These are phyloP conservation scores for Diploscapter pachys DNA, from an alignment of 1,140 invertebrate genomes.

Conservation along the genomic window DNA sequence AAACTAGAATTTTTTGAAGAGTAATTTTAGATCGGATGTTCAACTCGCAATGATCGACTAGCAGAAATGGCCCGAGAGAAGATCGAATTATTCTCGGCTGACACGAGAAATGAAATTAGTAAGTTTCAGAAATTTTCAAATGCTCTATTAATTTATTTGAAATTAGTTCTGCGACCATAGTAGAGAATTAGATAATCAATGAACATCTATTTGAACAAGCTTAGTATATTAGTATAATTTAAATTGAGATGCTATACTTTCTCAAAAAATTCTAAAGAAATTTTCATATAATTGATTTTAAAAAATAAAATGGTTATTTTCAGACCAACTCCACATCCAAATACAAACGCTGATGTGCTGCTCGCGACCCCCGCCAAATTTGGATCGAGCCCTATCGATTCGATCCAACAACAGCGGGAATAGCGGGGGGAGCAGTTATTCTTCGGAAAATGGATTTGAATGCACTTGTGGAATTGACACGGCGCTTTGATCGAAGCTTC, in stretches of 20 bases:
- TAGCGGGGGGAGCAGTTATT: no score
- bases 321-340: constrained; percentile 20
- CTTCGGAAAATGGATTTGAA: no score
- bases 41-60: constrained; percentile 23
- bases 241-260: no score
- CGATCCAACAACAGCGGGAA: no score
- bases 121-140: neutral
- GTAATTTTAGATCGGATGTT: constrained; percentile 9
- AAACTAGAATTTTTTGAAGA: constrained; percentile 1
- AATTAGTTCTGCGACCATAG: neutral
- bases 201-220: neutral
- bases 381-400: no score
- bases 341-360: constrained; percentile 24
- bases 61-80: constrained; percentile 1
- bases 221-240: no score
- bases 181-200: neutral
- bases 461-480: no score
- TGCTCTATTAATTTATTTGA: neutral
- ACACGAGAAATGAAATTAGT: constrained; percentile 38
- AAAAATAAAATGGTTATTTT: neutral
- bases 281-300: neutral
- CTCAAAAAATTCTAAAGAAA: no score
- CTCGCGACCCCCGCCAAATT: constrained; percentile 13
- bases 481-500: no score
- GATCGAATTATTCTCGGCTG: constrained; percentile 12